Percentiles rank a stretch among this genome's conserved stretches.
These are phyloP conservation scores for Cyclura pinguis DNA, from an alignment of 2,797 vertebrate genomes.

Conservation along the genomic window DNA sequence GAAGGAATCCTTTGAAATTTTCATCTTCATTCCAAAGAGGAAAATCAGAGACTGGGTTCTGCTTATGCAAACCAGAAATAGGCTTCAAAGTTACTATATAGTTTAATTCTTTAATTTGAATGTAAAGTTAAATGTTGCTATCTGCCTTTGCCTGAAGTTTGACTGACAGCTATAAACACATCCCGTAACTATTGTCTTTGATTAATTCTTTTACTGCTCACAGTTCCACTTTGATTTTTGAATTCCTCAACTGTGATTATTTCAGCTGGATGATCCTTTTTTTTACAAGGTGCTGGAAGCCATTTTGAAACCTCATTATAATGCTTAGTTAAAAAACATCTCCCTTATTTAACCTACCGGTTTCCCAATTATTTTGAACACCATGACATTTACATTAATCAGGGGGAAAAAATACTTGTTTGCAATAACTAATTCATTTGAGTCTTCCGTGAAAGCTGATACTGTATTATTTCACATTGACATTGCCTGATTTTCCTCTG, in stretches of 20 bases:
- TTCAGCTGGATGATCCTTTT: constrained; percentile 43
- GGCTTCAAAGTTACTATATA: constrained; percentile 60
- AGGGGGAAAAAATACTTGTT: constrained; percentile 23
- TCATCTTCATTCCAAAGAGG: constrained; percentile 72
- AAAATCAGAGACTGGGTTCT: constrained; percentile 72
- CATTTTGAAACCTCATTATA: constrained; percentile 29
- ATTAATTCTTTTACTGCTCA: constrained; percentile 52
- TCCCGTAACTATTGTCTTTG: constrained; percentile 50
- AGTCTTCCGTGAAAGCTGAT: constrained; percentile 33
- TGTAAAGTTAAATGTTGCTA: constrained; percentile 46
- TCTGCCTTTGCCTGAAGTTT: constrained; percentile 57
- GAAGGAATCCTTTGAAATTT: constrained; percentile 75
- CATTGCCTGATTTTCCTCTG: fast-evolving
- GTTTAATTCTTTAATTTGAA: constrained; percentile 73
- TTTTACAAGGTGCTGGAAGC: constrained; percentile 30
- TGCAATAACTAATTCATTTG: constrained; percentile 11
- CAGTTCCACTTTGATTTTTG: constrained; percentile 59
- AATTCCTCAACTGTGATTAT: constrained; percentile 44
- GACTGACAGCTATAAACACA: constrained; percentile 57
- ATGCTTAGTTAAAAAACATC: not conserved
- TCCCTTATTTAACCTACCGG: constrained; percentile 1
- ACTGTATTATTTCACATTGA: not conserved
- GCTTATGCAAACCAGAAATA: constrained; percentile 66
- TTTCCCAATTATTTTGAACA: constrained; percentile 32
- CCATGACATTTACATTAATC: constrained; percentile 7